Base-by-base conservation (phyloP, 1,140 invertebrate species). In the Laodelphax striatellus region DNA sequence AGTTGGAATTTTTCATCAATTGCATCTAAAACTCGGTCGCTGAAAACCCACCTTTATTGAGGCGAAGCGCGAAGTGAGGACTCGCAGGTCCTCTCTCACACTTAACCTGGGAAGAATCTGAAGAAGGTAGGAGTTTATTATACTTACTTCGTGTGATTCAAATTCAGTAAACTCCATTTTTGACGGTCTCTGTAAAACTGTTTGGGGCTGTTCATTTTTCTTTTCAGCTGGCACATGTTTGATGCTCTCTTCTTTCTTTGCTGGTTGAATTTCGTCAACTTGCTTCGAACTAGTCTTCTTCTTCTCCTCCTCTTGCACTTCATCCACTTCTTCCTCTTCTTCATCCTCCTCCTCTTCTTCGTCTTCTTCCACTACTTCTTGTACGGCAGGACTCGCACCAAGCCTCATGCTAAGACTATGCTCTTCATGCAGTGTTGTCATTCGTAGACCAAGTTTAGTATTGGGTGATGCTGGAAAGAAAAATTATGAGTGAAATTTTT, bases 391-490 rank as follows among this genome's bases (percentile, higher is more conserved):
- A 60, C 9, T 53, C 19, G 21, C 5, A 22, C 13, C 14, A 22
- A 41, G 50, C 28, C 52, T 50, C 41, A n/a, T 21, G 19, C 19
- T 50, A 16, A 22, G 42, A 50, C 41, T 60, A 24, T 63, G 66
- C 71, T 95, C 92, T 74, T 95, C 92, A 67, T 94, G 86, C 42
- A 96, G 74, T 4, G 92, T 95, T 24, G 88, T 92, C 91, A 96
- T 92, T 43, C 92, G 82, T 69, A 92, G 80, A 38, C 88, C 82
- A 65, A 92, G 70, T 75, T 93, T 94, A 6, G 84, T 80, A 68
- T 81, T 85, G 50, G 90, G 90, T 31, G 90, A 90, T 62, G 87
- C 87, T 90, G 76, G 58, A 75, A 63, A 50, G 6, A 57, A 22
- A 59, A 56, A 59, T 31, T 50, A 5, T 11, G 10, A 38, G 8